phyloP scores from a whole-genome alignment of 2,113 vertebrate genomes.

The Callaeas wilsoni region DNA sequence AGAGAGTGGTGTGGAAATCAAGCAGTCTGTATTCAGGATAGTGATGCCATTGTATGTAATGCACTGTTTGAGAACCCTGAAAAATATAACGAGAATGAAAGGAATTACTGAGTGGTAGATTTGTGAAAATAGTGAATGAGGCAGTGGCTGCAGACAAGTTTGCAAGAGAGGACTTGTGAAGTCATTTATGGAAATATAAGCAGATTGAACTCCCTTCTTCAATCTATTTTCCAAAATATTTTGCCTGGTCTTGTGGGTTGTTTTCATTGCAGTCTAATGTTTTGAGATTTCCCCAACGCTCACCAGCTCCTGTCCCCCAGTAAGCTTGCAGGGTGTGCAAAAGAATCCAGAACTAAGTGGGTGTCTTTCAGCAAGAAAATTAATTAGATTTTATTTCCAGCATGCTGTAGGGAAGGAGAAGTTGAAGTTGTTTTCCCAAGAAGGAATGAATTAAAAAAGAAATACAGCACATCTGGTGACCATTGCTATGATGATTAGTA shows the following conservation, averaged over 20 bases:
- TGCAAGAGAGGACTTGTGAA: neutral
- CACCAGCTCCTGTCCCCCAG: accelerated
- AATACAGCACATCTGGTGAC: neutral
- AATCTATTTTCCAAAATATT: neutral
- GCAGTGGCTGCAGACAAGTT: neutral
- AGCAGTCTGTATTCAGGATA: neutral
- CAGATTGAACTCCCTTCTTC: neutral
- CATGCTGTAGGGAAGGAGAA: neutral
- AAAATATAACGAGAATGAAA: neutral
- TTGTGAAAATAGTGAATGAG: neutral
- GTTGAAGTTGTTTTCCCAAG: neutral
- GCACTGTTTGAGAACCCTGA: neutral
- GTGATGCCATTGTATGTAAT: neutral
- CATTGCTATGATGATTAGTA: neutral
- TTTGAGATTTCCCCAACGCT: neutral
- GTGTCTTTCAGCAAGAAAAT: neutral
- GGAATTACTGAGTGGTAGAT: neutral
- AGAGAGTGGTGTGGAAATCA: neutral
- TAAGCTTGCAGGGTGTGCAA: neutral
- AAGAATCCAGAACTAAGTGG: neutral
- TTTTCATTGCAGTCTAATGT: neutral
- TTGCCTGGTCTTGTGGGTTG: accelerated
- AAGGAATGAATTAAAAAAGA: neutral
- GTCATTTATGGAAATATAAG: neutral
- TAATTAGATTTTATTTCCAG: neutral